A percentile compares a stretch with the other conserved stretches of the same genome.
These are phyloP conservation scores for Pomacea canaliculata DNA, from an alignment of 2,888 invertebrate species.

Conservation along the genomic window DNA sequence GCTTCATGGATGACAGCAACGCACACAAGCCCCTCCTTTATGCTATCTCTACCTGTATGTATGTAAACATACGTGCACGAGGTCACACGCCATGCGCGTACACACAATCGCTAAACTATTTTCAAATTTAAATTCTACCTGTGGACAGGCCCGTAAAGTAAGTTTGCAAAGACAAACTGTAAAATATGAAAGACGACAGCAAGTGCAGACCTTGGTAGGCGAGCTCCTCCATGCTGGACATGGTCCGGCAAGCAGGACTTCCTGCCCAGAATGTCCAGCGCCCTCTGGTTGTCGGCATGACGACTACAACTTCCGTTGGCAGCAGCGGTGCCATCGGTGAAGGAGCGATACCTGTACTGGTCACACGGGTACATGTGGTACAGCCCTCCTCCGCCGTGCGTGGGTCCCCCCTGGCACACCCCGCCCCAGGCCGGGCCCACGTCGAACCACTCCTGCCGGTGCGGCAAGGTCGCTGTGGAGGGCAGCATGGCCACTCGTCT, in stretches of 20 bases:
- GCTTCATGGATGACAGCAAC: too few relatives aligned
- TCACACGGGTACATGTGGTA: slow-evolving; percentile 8
- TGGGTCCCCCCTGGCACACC: neutral
- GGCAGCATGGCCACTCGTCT: slow-evolving; percentile 8
- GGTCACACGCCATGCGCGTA: too few relatives aligned
- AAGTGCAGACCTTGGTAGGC: slow-evolving; percentile 6
- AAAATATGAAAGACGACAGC: neutral
- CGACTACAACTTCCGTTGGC: neutral
- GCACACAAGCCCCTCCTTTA: too few relatives aligned
- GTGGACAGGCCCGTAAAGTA: too few relatives aligned
- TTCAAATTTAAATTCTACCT: too few relatives aligned
- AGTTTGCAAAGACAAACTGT: too few relatives aligned
- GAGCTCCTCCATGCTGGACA: slow-evolving; percentile 14
- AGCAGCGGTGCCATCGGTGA: neutral
- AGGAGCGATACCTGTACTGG: neutral
- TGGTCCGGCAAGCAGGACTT: neutral
- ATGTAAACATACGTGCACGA: too few relatives aligned
- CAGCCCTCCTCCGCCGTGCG: neutral
- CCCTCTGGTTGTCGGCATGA: neutral
- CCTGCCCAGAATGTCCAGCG: slow-evolving; percentile 9
- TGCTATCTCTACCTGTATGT: too few relatives aligned
- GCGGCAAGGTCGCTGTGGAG: neutral
- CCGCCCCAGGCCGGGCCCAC: neutral
- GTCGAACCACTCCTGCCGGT: slow-evolving; percentile 22
- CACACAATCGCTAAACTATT: too few relatives aligned